phyloP scores from a whole-genome alignment of 2,113 vertebrate species.

The Oncorhynchus clarkii region DNA sequence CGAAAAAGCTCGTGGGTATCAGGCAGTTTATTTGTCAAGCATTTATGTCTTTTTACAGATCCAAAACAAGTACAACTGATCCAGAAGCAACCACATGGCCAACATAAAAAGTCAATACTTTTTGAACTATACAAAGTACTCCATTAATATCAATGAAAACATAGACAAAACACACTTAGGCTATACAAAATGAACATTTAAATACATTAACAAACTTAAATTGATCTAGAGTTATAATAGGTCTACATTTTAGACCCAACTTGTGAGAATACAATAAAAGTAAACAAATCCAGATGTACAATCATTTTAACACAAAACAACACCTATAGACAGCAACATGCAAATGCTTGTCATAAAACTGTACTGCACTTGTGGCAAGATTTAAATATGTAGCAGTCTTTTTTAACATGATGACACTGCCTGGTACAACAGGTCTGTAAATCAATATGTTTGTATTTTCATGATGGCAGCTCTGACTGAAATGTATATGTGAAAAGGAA shows the following conservation, averaged over 20 bases:
- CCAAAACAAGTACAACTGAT: conserved; percentile 61
- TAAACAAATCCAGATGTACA: conserved; percentile 62
- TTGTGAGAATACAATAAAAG: conserved; percentile 31
- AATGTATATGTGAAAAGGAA: neutral
- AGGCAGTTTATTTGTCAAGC: conserved; percentile 42
- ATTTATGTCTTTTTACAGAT: conserved; percentile 59
- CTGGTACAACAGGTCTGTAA: conserved; percentile 30
- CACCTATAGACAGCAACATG: conserved; percentile 39
- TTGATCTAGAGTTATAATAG: conserved; percentile 18
- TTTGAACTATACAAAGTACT: conserved; percentile 42
- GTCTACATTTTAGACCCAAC: conserved; percentile 24
- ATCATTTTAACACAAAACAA: conserved; percentile 22
- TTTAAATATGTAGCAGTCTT: conserved; percentile 31
- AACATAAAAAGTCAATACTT: conserved; percentile 44
- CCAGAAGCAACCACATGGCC: conserved; percentile 50
- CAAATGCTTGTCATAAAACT: conserved; percentile 45
- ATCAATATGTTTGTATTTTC: conserved; percentile 16
- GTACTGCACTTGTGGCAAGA: conserved; percentile 42
- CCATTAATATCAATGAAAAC: conserved; percentile 49
- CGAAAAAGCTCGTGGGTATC: neutral
- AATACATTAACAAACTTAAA: conserved; percentile 29
- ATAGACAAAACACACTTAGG: conserved; percentile 46
- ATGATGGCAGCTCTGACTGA: conserved; percentile 2
- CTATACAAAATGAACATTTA: conserved; percentile 39
- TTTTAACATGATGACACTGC: neutral